Percentiles rank a stretch among this genome's conserved stretches.
These are phyloP conservation scores for Lampris megalopsis DNA, from an alignment of 2,113 vertebrate species.

Conservation along the genomic window DNA sequence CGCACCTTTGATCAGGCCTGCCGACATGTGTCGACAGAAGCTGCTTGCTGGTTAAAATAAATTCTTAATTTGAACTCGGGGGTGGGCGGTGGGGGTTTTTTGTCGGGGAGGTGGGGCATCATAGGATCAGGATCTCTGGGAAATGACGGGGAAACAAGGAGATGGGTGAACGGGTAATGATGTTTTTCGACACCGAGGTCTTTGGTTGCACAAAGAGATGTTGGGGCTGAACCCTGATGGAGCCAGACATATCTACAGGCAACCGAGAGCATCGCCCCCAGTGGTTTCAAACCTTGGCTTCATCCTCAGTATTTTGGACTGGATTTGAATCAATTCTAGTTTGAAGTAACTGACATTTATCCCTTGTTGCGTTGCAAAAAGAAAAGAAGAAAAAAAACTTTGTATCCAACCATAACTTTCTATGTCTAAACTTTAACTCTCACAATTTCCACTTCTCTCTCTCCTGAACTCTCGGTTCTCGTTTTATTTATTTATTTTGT, in stretches of 20 bases:
- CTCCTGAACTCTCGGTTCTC: not conserved
- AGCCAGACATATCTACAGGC: constrained; percentile 45
- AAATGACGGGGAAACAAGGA: constrained; percentile 62
- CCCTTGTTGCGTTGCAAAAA: constrained; percentile 23
- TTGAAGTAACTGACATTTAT: constrained; percentile 40
- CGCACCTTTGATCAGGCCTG: constrained; percentile 84
- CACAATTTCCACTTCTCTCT: not conserved
- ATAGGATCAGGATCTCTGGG: constrained; percentile 70
- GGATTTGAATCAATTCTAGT: constrained; percentile 40
- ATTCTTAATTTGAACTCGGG: constrained; percentile 84
- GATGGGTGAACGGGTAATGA: constrained; percentile 68
- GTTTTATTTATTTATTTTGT: too few species aligned
- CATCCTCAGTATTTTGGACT: constrained; percentile 26
- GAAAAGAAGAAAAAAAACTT: constrained; percentile 19
- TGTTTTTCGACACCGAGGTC: constrained; percentile 67
- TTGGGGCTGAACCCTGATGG: constrained; percentile 45
- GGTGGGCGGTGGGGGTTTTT: constrained; percentile 63
- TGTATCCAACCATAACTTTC: constrained; percentile 43
- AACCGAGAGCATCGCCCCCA: constrained; percentile 41
- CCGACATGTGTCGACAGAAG: constrained; percentile 84
- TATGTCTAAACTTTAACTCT: not conserved
- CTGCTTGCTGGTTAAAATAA: constrained; percentile 83
- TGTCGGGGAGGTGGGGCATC: constrained; percentile 53
- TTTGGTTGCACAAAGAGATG: constrained; percentile 62
- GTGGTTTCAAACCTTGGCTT: constrained; percentile 37